These are phyloP conservation scores for Lepus timidus DNA, from an alignment of 2,113 vertebrate species.

Conservation along the genomic window DNA sequence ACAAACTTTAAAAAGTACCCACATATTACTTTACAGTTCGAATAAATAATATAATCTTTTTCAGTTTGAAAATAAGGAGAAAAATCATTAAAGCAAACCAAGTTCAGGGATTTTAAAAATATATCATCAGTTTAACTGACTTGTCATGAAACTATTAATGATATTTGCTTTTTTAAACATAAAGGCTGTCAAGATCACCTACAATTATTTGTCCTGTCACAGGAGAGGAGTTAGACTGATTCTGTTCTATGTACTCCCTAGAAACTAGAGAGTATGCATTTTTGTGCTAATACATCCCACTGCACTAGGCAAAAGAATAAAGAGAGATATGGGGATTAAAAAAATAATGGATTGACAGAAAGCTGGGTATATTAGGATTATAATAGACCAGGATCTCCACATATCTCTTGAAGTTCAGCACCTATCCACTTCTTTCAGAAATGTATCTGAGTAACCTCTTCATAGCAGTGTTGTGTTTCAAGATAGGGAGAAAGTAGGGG, in stretches of 20 bases:
- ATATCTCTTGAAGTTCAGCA: background rate
- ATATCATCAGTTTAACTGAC: background rate
- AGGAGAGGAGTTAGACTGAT: background rate
- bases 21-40: background rate
- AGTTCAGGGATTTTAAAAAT: slow-evolving; percentile 37
- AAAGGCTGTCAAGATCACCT: background rate
- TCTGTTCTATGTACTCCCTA: background rate
- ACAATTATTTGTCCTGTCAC: background rate
- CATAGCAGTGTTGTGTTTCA: background rate
- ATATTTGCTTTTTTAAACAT: background rate
- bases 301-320: background rate
- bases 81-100: background rate
- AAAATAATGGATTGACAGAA: background rate
- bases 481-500: background rate
- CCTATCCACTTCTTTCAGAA: background rate
- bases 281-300: background rate
- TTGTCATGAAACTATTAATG: background rate
- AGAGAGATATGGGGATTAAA: background rate
- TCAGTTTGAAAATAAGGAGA: slow-evolving; percentile 30
- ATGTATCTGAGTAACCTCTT: background rate
- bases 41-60: slow-evolving; percentile 1
- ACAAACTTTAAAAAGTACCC: background rate
- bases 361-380: background rate
- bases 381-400: accelerated
- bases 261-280: background rate